Evolutionary conservation across 2,113 vertebrate species (phyloP).

Genomic region (Pelusios castaneus): DNA sequence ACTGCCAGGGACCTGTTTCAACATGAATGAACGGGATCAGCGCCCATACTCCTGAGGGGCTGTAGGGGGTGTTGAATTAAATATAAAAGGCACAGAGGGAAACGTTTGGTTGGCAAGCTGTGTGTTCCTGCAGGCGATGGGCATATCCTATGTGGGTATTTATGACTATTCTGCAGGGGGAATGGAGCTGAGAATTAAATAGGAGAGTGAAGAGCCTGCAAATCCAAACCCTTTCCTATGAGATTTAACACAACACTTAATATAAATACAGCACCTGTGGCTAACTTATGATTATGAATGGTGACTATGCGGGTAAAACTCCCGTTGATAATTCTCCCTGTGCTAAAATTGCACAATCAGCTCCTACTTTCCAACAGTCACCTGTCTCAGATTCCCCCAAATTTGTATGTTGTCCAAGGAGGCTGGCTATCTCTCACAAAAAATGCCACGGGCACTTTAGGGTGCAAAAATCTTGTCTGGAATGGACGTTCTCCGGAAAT

Average conservation of each 20-base stretch:
- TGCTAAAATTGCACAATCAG: background rate
- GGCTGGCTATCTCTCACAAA: background rate
- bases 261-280: background rate
- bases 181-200: background rate
- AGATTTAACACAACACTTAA: background rate
- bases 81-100: conserved; percentile 4
- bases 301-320: background rate
- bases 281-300: background rate
- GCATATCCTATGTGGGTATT: background rate
- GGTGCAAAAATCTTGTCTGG: background rate
- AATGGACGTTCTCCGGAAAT: background rate
- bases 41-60: background rate
- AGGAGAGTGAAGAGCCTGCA: background rate
- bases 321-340: background rate
- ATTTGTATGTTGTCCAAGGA: background rate
- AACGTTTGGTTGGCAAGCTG: background rate
- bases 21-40: background rate
- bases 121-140: background rate
- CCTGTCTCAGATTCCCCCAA: background rate
- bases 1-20: background rate
- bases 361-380: background rate
- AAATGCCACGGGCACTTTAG: background rate
- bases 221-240: background rate
- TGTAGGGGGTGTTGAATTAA: background rate
- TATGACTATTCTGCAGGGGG: background rate